These are phyloP conservation scores for Dermatemys mawii DNA, from an alignment of 2,113 vertebrate species.

Conservation along the genomic window DNA sequence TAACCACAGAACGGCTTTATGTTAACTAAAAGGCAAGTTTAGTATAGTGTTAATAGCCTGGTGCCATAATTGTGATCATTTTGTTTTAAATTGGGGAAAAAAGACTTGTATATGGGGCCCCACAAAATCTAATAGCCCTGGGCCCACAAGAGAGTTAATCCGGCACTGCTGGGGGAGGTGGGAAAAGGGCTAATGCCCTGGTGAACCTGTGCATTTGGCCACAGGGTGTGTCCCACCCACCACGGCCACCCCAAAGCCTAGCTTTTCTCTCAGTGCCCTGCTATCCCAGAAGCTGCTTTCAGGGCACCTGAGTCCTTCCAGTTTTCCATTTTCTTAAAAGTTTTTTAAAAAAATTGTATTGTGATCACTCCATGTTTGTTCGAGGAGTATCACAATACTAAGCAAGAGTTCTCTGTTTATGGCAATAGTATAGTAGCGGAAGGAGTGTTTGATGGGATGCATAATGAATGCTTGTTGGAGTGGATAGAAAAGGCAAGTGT, in stretches of 20 bases:
- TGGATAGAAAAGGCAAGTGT: neutral
- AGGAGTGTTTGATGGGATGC: neutral
- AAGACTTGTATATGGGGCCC: no score
- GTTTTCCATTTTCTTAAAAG: neutral
- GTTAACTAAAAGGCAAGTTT: no score
- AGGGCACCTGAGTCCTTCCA: neutral
- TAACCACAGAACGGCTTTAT: no score
- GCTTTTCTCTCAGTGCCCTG: neutral
- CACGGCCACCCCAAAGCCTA: neutral
- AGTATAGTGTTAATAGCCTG: no score
- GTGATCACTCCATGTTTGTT: no score
- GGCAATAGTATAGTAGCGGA: no score
- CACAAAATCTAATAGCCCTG: no score
- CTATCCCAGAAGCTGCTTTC: neutral
- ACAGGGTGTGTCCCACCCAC: neutral
- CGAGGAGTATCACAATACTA: neutral
- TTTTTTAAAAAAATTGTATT: neutral
- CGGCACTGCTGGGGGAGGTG: no score
- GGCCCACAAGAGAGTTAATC: no score
- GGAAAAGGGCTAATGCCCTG: neutral
- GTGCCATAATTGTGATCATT: no score
- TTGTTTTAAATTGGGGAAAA: no score
- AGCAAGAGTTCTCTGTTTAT: neutral
- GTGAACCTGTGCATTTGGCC: neutral
- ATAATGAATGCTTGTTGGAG: neutral